A percentile compares a stretch with the other conserved stretches of the same genome.
Conservation (phyloP, 2,888 invertebrate species). For the Melolontha melolontha region DNA sequence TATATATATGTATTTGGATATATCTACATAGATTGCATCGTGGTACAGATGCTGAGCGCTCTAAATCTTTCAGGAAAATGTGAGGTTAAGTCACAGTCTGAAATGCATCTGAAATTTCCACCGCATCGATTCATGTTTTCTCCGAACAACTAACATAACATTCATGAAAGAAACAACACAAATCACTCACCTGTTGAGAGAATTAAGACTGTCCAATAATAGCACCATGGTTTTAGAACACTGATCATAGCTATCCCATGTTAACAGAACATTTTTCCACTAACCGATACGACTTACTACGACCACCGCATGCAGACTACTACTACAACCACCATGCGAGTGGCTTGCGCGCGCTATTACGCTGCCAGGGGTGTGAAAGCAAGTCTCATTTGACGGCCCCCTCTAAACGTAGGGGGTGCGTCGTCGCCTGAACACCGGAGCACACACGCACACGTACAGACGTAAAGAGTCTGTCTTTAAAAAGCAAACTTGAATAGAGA, state of each 20-base stretch:
- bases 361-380: constrained; percentile 17
- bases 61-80: neutral
- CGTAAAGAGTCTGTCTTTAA: neutral
- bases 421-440: too few species aligned
- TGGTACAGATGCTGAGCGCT: too few species aligned
- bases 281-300: constrained; percentile 5
- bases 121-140: constrained; percentile 6
- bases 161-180: neutral
- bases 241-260: constrained; percentile 42
- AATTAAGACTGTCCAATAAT: constrained; percentile 36
- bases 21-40: too few species aligned
- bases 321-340: constrained; percentile 10
- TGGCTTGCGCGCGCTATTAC: constrained; percentile 24
- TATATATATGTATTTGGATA: too few species aligned
- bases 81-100: constrained; percentile 6
- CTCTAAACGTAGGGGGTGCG: too few species aligned
- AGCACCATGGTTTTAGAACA: constrained; percentile 42
- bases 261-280: constrained; percentile 28
- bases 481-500: constrained; percentile 6
- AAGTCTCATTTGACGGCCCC: constrained; percentile 1
- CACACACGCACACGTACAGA: neutral
- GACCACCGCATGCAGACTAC: constrained; percentile 28
- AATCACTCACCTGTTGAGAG: constrained; percentile 41
- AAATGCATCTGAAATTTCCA: constrained; percentile 5
- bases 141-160: neutral